These are phyloP conservation scores for Leucozona laternaria DNA, from an alignment of 2,888 invertebrate species.

Conservation along the genomic window DNA sequence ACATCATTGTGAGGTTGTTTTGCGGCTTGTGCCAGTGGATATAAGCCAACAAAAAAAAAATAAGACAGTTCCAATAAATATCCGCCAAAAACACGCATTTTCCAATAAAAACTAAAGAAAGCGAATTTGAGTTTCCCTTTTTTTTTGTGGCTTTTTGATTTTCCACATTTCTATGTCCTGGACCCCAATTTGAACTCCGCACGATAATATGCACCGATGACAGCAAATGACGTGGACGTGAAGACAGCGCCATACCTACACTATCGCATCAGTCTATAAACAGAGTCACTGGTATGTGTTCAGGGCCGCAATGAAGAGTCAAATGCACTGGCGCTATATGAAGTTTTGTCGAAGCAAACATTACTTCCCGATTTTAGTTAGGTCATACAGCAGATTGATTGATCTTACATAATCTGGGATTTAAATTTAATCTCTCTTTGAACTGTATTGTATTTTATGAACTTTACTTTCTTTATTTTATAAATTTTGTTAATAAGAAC, in stretches of 20 bases:
- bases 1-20: slow-evolving; percentile 54
- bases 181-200: slow-evolving; percentile 46
- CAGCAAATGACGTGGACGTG: slow-evolving; percentile 68
- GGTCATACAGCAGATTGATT: too few relatives aligned
- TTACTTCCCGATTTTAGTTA: too few relatives aligned
- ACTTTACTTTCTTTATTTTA: not conserved
- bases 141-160: slow-evolving; percentile 9
- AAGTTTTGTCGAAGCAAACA: too few relatives aligned
- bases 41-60: slow-evolving; percentile 24
- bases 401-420: not conserved
- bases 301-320: not conserved
- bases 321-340: not conserved
- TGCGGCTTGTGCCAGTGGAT: slow-evolving; percentile 41
- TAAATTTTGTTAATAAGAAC: too few relatives aligned
- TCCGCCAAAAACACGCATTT: slow-evolving; percentile 65
- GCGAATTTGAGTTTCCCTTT: slow-evolving; percentile 53
- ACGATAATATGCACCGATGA: slow-evolving; percentile 69
- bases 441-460: too few relatives aligned
- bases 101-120: slow-evolving; percentile 57
- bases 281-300: not conserved
- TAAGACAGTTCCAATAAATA: slow-evolving; percentile 59
- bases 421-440: not conserved
- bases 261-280: not conserved
- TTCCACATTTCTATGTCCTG: slow-evolving; percentile 15
- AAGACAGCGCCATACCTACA: slow-evolving; percentile 56